Evolutionary conservation across 2,888 invertebrate species (phyloP).

Genomic region (Eilema sororculum): DNA sequence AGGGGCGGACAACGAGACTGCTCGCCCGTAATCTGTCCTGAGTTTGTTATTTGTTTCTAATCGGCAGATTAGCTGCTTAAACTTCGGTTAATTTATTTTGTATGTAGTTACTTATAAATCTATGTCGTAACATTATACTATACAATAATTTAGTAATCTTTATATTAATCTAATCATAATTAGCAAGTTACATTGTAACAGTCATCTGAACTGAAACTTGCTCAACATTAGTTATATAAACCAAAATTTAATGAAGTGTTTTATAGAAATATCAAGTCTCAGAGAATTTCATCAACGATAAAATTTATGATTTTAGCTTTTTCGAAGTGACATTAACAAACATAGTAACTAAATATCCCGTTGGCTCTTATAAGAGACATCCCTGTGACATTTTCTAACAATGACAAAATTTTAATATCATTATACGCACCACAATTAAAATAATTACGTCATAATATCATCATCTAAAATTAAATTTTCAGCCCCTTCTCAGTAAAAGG

Average conservation of each 20-base stretch:
- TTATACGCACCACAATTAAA: slow-evolving; percentile 69
- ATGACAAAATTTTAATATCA: slow-evolving; percentile 15
- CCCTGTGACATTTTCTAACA: slow-evolving; percentile 1
- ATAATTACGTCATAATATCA: slow-evolving; percentile 78
- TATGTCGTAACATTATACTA: too few relatives aligned
- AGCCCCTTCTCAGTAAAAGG: slow-evolving; percentile 75
- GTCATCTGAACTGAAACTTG: background rate
- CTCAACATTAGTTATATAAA: background rate
- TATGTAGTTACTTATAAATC: too few relatives aligned
- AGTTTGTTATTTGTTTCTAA: slow-evolving; percentile 56
- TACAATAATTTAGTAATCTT: too few relatives aligned
- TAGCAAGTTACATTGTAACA: background rate
- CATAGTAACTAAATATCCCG: too few relatives aligned
- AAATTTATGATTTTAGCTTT: background rate
- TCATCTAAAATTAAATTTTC: slow-evolving; percentile 82
- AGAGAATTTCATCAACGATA: background rate
- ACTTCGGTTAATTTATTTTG: slow-evolving; percentile 39
- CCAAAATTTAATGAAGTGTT: background rate
- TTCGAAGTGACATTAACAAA: too few relatives aligned
- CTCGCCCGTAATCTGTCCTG: slow-evolving; percentile 64
- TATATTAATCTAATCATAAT: too few relatives aligned
- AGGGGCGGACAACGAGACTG: slow-evolving; percentile 61
- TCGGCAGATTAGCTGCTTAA: slow-evolving; percentile 46
- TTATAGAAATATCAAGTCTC: background rate
- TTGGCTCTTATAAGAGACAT: background rate